phyloP scores from a whole-genome alignment of 1,140 invertebrate species.

The Aphelinus certus region DNA sequence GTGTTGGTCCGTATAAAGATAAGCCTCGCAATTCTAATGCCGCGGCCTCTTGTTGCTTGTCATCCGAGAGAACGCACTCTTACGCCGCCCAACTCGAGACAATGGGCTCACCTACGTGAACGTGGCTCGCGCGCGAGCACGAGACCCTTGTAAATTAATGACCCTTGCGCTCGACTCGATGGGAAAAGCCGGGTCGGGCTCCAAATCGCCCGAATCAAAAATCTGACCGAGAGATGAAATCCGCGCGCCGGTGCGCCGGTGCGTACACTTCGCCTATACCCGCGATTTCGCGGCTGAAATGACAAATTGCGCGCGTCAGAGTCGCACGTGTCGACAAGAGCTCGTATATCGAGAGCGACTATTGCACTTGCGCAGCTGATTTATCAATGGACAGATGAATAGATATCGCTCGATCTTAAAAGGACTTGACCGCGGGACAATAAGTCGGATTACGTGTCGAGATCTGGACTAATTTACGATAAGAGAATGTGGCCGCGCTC shows the following conservation, averaged over 20 bases:
- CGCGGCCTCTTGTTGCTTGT: conserved; percentile 29
- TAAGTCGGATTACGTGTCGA: not conserved
- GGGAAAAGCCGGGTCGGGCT: not conserved
- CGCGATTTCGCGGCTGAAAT: not conserved
- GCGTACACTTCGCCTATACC: not conserved
- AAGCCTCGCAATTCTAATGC: conserved; percentile 37
- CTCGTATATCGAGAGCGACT: too few species aligned
- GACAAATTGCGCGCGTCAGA: not conserved
- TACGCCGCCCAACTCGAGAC: not conserved
- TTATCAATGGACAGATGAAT: conserved; percentile 7
- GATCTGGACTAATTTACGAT: conserved; percentile 6
- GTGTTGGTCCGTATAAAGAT: conserved; percentile 21
- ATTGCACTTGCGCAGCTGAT: not conserved
- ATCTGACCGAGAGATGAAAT: not conserved
- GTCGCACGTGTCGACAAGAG: too few species aligned
- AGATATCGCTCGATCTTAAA: not conserved
- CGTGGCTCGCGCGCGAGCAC: not conserved
- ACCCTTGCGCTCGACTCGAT: conserved; percentile 24
- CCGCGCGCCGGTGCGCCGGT: not conserved
- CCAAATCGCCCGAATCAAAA: too few species aligned
- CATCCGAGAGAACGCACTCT: conserved; percentile 11
- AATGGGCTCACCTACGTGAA: conserved; percentile 20
- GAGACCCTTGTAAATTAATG: conserved; percentile 10
- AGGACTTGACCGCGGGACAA: not conserved
- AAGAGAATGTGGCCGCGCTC: not conserved